Conservation (phyloP, 2,888 invertebrate genomes). For the Drosophila lacicola region DNA sequence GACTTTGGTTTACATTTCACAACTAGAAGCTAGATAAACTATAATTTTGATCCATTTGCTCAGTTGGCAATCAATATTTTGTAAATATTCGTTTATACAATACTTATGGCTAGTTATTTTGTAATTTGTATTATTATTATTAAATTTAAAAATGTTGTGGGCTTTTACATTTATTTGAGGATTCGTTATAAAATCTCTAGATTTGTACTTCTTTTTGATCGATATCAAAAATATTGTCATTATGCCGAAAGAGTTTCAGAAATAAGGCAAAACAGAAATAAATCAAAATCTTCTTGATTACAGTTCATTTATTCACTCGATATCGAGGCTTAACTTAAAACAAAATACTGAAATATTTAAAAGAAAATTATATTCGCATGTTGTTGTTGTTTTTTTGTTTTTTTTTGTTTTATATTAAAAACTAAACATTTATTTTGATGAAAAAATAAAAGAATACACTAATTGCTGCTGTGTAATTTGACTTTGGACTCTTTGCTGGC, state of each 20-base stretch:
- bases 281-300: conserved; percentile 23
- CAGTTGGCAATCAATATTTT: conserved; percentile 51
- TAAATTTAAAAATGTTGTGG: conserved; percentile 33
- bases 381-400: conserved; percentile 16
- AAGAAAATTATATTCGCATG: conserved; percentile 27
- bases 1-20: conserved; percentile 34
- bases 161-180: conserved; percentile 24
- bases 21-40: conserved; percentile 43
- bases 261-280: conserved; percentile 8
- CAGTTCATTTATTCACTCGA: conserved; percentile 45
- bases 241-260: conserved; percentile 59
- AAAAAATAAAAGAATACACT: conserved; percentile 47
- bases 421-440: conserved; percentile 51
- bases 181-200: conserved; percentile 61
- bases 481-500: conserved; percentile 72
- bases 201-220: conserved; percentile 73
- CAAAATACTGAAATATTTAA: conserved; percentile 59
- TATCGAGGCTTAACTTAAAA: conserved; percentile 22
- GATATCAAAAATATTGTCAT: conserved; percentile 77
- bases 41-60: conserved; percentile 75
- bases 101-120: conserved; percentile 6
- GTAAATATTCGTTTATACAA: conserved; percentile 41
- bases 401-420: conserved; percentile 28
- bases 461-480: conserved; percentile 48
- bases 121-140: conserved; percentile 10